Percentiles rank a stretch among this genome's conserved stretches.
These are phyloP conservation scores for Philotrypesis tridentata DNA, from an alignment of 1,140 invertebrate species.

Conservation along the genomic window DNA sequence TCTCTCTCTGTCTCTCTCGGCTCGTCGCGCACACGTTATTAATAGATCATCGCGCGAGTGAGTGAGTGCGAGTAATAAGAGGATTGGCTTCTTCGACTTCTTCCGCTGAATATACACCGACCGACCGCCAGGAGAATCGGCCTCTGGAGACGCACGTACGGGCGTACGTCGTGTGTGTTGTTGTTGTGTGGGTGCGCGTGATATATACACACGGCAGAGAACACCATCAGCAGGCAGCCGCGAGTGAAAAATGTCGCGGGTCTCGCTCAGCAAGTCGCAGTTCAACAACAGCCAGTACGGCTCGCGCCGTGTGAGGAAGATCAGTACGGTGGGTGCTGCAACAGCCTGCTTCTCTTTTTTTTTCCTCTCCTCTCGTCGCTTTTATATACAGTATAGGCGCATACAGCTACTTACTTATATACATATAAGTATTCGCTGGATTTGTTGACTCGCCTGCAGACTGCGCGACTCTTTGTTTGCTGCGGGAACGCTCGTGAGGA, in stretches of 20 bases:
- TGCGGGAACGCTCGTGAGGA: neutral
- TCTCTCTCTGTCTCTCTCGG: too few relatives aligned
- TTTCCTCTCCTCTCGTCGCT: neutral
- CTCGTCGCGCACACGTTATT: conserved; percentile 22
- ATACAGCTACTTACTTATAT: too few relatives aligned
- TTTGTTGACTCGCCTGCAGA: neutral
- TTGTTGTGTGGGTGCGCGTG: too few relatives aligned
- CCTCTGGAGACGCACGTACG: too few relatives aligned
- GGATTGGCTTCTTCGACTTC: too few relatives aligned
- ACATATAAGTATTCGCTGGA: neutral
- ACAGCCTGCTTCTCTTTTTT: neutral
- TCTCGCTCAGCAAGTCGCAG: conserved; percentile 72
- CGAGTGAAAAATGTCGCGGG: conserved; percentile 72
- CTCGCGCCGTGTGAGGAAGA: conserved; percentile 72
- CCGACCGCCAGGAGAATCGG: too few relatives aligned
- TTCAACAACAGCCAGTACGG: conserved; percentile 66
- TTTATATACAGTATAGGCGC: too few relatives aligned
- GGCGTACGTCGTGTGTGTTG: too few relatives aligned
- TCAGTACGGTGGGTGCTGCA: conserved; percentile 69
- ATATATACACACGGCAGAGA: too few relatives aligned
- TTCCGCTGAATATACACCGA: too few relatives aligned
- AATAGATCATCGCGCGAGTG: conserved; percentile 18
- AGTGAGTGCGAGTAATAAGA: too few relatives aligned
- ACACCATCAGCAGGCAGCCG: too few relatives aligned
- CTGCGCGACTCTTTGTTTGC: neutral